phyloP scores from a whole-genome alignment of 2,888 invertebrate genomes.

The Alitta virens region DNA sequence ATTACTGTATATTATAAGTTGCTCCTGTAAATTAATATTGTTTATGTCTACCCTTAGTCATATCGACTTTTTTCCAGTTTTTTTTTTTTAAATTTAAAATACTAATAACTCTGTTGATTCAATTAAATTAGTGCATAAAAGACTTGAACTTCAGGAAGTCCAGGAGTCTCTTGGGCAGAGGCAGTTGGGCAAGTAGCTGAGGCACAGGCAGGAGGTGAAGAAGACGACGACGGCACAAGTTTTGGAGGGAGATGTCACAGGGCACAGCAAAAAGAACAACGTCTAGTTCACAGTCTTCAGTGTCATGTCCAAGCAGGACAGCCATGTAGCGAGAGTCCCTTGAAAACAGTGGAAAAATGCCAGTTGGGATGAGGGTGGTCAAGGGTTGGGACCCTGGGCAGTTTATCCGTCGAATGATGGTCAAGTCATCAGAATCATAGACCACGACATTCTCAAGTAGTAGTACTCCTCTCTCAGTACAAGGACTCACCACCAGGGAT shows the following conservation, averaged over 20 bases:
- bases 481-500: background rate
- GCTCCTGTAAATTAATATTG: too few relatives aligned
- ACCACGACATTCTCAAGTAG: background rate
- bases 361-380: background rate
- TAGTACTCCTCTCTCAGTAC: background rate
- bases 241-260: background rate
- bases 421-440: background rate
- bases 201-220: background rate
- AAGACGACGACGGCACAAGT: conserved; percentile 1
- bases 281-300: background rate
- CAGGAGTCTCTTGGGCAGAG: background rate
- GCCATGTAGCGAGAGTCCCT: conserved; percentile 5
- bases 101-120: too few relatives aligned
- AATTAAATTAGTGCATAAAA: too few relatives aligned
- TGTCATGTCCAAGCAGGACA: background rate
- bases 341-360: conserved; percentile 11
- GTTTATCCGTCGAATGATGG: background rate
- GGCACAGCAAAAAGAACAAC: background rate
- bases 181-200: background rate
- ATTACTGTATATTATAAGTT: too few relatives aligned
- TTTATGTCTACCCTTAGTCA: too few relatives aligned
- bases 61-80: too few relatives aligned
- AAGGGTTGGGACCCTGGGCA: background rate
- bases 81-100: too few relatives aligned
- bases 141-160: conserved; percentile 2